Percentiles rank a stretch among this genome's conserved stretches.
Conservation (phyloP, 2,113 vertebrate genomes). For the Irena cyanogastra region DNA sequence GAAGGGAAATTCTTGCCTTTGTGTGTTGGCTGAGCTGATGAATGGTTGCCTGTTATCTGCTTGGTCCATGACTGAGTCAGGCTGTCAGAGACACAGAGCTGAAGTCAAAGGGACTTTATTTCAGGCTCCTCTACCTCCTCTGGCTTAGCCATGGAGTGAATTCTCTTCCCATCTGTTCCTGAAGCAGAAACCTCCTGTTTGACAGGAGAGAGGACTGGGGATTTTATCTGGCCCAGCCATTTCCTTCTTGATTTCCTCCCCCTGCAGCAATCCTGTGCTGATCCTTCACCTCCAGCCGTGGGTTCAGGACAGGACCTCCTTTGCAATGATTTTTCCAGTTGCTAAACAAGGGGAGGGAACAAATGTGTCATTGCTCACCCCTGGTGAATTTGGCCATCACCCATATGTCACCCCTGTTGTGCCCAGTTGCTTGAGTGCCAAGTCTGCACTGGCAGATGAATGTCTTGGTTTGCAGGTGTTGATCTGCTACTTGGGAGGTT, state of each 20-base stretch:
- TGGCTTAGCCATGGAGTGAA: background rate
- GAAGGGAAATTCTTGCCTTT: slow-evolving; percentile 53
- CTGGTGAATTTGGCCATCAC: background rate
- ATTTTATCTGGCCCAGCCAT: background rate
- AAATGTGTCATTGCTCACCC: background rate
- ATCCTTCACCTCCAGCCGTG: background rate
- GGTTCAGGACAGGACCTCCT: background rate
- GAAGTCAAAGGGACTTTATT: slow-evolving; percentile 27
- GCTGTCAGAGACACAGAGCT: slow-evolving; percentile 17
- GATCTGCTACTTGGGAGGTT: background rate
- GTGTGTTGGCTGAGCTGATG: slow-evolving; percentile 30
- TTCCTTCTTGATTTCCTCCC: slow-evolving; percentile 6
- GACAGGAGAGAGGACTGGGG: background rate
- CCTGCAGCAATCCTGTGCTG: background rate
- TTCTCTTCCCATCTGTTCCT: slow-evolving; percentile 11
- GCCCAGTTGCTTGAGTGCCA: background rate
- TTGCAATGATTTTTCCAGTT: background rate
- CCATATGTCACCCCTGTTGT: background rate
- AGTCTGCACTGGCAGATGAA: background rate
- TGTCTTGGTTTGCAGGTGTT: background rate
- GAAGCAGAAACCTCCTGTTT: background rate
- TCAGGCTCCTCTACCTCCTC: background rate
- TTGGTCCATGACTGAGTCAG: background rate
- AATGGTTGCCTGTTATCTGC: slow-evolving; percentile 42
- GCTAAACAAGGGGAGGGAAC: background rate